Evolutionary conservation across 2,797 vertebrate species (phyloP).

Genomic region (Myotis vivesi): DNA sequence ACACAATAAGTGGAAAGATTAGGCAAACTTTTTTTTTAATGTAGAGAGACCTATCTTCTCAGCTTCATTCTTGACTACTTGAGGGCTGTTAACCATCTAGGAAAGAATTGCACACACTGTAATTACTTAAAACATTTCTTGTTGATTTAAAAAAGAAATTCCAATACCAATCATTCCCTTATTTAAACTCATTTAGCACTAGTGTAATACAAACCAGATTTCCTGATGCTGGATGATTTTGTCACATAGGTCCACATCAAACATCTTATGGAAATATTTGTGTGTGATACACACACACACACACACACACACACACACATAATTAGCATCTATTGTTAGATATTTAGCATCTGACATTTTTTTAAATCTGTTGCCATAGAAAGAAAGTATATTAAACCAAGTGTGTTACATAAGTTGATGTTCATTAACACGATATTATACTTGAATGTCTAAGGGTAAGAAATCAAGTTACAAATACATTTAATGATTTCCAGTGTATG

Average conservation of each 20-base stretch:
- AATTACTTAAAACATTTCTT: slow-evolving; percentile 37
- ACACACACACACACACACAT: neutral
- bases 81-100: neutral
- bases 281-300: neutral
- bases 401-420: neutral
- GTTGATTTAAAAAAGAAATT: slow-evolving; percentile 21
- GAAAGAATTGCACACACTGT: slow-evolving; percentile 2
- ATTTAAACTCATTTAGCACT: slow-evolving; percentile 34
- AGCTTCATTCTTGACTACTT: neutral
- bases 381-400: slow-evolving; percentile 9
- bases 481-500: slow-evolving; percentile 1
- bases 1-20: neutral
- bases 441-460: neutral
- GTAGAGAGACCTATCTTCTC: neutral
- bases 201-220: slow-evolving; percentile 42
- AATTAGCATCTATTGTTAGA: neutral
- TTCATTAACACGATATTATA: neutral
- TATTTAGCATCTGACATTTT: slow-evolving; percentile 13
- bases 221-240: slow-evolving; percentile 45
- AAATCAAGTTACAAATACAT: slow-evolving; percentile 15
- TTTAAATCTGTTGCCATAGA: neutral
- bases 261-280: slow-evolving; percentile 22
- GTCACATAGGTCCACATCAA: slow-evolving; percentile 1
- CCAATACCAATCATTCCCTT: slow-evolving; percentile 30
- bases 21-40: neutral